Evolutionary conservation across 2,888 invertebrate species (phyloP), one percentile per base, ranked within the genome.

Genomic region (Cerastoderma edule): DNA sequence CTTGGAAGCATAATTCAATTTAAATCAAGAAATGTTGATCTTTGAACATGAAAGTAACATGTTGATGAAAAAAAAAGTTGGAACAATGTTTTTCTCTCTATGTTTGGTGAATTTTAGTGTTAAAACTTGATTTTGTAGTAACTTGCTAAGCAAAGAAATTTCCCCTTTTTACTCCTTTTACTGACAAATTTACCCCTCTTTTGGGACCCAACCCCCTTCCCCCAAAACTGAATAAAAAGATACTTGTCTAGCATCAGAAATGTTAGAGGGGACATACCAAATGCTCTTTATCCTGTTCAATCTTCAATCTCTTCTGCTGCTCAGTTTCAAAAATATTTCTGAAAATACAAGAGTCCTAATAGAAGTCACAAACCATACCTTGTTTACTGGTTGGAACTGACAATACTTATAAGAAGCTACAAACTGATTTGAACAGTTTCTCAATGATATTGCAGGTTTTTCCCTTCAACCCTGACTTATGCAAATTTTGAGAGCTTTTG

Each of bases 321-420:
- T 97, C 97, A 77, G 95, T 95, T 87, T 97, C 97, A 0, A 97
- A 93, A 50, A 97, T 94, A 85, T 95, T 95, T 70, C 97, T 89
- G 75, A 8, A 78, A 81, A 27, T 19, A 27, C 28, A 64, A 56
- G 22, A 27, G n/a, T n/a, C n/a, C n/a, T n/a, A n/a, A n/a, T n/a
- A n/a, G n/a, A n/a, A n/a, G n/a, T n/a, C n/a, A 46, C 19, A 46
- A 65, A 46, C 24, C 2, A 39, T 39, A 13, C 16, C 10, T 39
- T 39, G 39, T 39, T 39, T 16, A 39, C 16, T 39, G 10, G 16
- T 8, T 39, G 39, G 39, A 39, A 39, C 8, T 16, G 10, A 28
- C 8, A 24, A 13, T 27, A 28, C n/a, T 28, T 28, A 33, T 22
- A 16, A 67, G 27, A 32, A 57, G n/a, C 10, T 8, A 39, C 10